Evolutionary conservation across 2,797 vertebrate species (phyloP).

Genomic region (Mustela erminea): DNA sequence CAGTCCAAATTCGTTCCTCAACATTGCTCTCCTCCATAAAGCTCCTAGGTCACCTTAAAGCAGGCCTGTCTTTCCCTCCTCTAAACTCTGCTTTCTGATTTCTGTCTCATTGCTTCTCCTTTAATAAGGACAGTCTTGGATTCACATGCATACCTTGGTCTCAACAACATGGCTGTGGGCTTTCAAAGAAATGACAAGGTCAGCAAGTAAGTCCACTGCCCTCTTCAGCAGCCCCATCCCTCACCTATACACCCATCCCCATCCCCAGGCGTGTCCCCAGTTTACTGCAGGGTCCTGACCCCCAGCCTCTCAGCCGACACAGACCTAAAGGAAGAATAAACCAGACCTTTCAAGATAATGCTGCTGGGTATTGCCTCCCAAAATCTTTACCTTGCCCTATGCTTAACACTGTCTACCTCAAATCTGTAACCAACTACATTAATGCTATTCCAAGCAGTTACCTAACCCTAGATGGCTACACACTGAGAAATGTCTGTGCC

Average conservation of each 20-base stretch:
- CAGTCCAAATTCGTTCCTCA: neutral
- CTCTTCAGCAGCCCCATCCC: neutral
- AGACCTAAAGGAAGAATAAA: neutral
- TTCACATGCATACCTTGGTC: neutral
- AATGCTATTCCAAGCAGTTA: neutral
- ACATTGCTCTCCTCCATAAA: neutral
- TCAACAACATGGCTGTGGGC: conserved; percentile 1
- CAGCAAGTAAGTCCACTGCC: neutral
- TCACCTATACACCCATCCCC: neutral
- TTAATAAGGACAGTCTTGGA: neutral
- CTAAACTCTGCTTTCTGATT: neutral
- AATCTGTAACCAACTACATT: neutral
- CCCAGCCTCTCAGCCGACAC: neutral
- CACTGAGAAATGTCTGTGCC: neutral
- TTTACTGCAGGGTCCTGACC: neutral
- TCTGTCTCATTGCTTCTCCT: neutral
- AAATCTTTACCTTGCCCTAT: neutral
- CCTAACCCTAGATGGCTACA: neutral
- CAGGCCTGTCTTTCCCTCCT: neutral
- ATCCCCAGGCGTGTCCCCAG: neutral
- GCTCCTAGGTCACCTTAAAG: neutral
- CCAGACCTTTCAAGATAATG: neutral
- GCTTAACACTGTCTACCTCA: neutral
- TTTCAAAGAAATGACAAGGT: neutral
- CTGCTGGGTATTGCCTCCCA: neutral